Evolutionary conservation across 2,888 invertebrate species (phyloP), one percentile per base, ranked within the genome.

Genomic region (Cheilosia soror): DNA sequence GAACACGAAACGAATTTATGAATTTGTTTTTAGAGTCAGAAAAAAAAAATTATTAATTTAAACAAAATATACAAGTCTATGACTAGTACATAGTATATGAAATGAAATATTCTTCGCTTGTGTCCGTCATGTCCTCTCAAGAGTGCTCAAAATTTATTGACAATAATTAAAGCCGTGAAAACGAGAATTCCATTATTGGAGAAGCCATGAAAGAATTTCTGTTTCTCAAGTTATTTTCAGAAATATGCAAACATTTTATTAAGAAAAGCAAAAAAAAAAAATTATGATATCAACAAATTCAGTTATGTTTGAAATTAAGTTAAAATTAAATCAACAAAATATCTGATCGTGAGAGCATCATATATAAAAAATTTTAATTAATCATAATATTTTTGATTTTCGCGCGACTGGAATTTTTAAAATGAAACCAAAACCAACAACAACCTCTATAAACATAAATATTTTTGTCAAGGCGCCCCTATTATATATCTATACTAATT

Each of bases 11-110:
- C 63, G 31, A 69, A 84, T 75, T 84, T 84, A 80, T 80, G 71
- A 62, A 79, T 84, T 84, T 80, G 65, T 80, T 71, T 80, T 80
- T 29, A 75, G 69, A 69, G 57, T 58, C 40, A 47, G 5, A 44
- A 33, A 58, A 55, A 31, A 66, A 49, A 66, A 51, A 60, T 60
- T 47, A 62, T 57, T 42, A 76, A 51, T 40, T 47, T 57, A 58
- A 75, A 37, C 37, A 11, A 37, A 37, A 37, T 20, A 37, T 37
- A 37, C 37, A 37, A 11, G 11, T 20, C 20, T 37, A 37, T 37
- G 9, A 37, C 33, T 37, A 37, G 31, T 60, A 37, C 69, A 37
- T 60, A 42, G 11, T 58, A 71, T 51, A 53, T 44, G 72, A 73
- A 55, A 63, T 33, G 53, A 73, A 55, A 55, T 55, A 73, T 73